Evolutionary conservation across 2,888 invertebrate genomes (phyloP), one percentile per base, ranked within the genome.

Genomic region (Octonoba sinensis): DNA sequence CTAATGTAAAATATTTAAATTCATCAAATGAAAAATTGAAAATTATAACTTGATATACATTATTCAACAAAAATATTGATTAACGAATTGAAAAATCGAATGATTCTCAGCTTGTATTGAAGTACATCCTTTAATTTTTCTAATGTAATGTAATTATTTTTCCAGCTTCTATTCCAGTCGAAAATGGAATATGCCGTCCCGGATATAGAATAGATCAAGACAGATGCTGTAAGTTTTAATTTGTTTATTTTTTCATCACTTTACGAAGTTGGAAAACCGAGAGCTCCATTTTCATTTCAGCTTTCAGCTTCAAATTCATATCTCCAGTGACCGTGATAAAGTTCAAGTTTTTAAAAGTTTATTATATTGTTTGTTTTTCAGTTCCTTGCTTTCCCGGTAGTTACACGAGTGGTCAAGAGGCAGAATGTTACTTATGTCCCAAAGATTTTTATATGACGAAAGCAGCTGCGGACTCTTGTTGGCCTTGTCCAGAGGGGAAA

Each of bases 211-310:
- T 77, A 0, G 27, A 64, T 36, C 20, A 64, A 22, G 59, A 77
- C 20, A 36, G 64, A 69, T 83, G 83, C 27, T 83, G 83, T 83
- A 77, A 83, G 83, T 82, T 27, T 46, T 0, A 46, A 64, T n/a
- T n/a, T n/a, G n/a, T n/a, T n/a, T 1, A 59, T 15, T 54, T 54
- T 54, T 8, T 12, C n/a, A 27, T 22, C 18, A 22, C 13, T 24
- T 20, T 20, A n/a, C n/a, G n/a, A n/a, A n/a, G n/a, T n/a, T n/a
- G n/a, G n/a, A n/a, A n/a, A n/a, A n/a, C n/a, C n/a, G n/a, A n/a
- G n/a, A n/a, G n/a, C n/a, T n/a, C n/a, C n/a, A n/a, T n/a, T n/a
- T n/a, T n/a, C n/a, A n/a, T n/a, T n/a, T n/a, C n/a, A n/a, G n/a
- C n/a, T n/a, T n/a, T n/a, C n/a, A n/a, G n/a, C n/a, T n/a, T n/a